These are phyloP conservation scores for Galerucella pusilla DNA, from an alignment of 2,888 invertebrate species.

Conservation along the genomic window DNA sequence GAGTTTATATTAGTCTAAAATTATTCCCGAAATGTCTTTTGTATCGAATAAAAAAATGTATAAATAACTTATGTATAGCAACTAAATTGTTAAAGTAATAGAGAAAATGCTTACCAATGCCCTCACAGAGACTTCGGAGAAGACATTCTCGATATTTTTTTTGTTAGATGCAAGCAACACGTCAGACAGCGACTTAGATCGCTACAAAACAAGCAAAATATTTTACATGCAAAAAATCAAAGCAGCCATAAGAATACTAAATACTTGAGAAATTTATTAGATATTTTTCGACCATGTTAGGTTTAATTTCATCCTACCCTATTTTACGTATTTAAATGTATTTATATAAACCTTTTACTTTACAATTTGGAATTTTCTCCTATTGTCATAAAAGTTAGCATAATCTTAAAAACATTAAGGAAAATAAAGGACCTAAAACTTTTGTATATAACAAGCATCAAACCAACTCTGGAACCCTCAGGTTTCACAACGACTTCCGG, in stretches of 20 bases:
- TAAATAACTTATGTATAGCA: not conserved
- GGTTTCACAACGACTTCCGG: no score
- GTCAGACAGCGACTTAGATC: constrained; percentile 69
- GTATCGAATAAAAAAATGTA: not conserved
- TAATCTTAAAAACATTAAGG: no score
- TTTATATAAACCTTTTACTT: no score
- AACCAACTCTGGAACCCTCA: no score
- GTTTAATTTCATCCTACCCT: no score
- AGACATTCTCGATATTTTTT: constrained; percentile 65
- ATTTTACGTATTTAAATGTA: no score
- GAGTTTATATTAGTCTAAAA: not conserved
- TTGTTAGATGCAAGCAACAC: constrained; percentile 56
- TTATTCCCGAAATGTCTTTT: no score
- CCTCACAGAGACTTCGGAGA: constrained; percentile 72
- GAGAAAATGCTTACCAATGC: constrained; percentile 70
- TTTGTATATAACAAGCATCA: no score
- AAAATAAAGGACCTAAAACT: not conserved
- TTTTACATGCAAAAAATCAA: constrained; percentile 36
- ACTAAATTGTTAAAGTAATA: constrained; percentile 23
- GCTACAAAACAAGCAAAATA: constrained; percentile 62
- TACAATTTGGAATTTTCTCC: no score
- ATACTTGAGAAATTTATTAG: not conserved
- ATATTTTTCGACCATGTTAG: no score
- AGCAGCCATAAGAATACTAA: not conserved
- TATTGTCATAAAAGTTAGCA: no score